These are phyloP conservation scores for Micromesistius poutassou DNA, from an alignment of 2,797 vertebrate species.

Conservation along the genomic window DNA sequence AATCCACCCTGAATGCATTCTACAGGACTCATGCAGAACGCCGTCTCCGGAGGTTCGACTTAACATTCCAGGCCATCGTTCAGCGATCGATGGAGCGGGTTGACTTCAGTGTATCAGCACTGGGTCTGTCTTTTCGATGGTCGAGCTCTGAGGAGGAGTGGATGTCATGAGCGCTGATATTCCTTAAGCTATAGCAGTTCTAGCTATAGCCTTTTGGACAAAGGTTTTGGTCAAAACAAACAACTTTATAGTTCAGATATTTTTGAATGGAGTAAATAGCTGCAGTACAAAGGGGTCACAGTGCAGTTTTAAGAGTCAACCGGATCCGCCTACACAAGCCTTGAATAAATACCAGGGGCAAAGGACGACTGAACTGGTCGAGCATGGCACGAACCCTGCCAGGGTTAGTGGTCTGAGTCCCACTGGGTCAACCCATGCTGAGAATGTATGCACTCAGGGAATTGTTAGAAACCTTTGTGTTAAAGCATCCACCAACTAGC, in stretches of 20 bases:
- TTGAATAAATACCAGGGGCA: not conserved
- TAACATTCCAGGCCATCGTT: not conserved
- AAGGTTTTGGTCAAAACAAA: not conserved
- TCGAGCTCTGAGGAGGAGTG: too few relatives aligned
- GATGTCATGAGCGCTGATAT: not conserved
- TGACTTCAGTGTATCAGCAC: not conserved
- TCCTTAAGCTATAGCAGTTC: not conserved
- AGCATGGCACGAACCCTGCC: not conserved
- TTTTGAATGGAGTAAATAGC: not conserved
- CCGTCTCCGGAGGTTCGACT: not conserved
- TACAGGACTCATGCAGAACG: not conserved
- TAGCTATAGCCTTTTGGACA: not conserved
- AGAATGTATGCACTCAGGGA: too few relatives aligned
- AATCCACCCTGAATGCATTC: not conserved
- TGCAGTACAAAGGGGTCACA: not conserved
- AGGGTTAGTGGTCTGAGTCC: not conserved
- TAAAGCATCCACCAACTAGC: too few relatives aligned
- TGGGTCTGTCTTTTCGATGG: not conserved
- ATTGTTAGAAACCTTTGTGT: too few relatives aligned
- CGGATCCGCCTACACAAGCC: not conserved
- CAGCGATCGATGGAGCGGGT: not conserved
- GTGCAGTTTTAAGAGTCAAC: not conserved
- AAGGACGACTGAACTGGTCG: not conserved
- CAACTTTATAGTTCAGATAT: not conserved
- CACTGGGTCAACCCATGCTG: too few relatives aligned